Conservation (phyloP, 2,888 invertebrate genomes). For the Lymantria dispar region DNA sequence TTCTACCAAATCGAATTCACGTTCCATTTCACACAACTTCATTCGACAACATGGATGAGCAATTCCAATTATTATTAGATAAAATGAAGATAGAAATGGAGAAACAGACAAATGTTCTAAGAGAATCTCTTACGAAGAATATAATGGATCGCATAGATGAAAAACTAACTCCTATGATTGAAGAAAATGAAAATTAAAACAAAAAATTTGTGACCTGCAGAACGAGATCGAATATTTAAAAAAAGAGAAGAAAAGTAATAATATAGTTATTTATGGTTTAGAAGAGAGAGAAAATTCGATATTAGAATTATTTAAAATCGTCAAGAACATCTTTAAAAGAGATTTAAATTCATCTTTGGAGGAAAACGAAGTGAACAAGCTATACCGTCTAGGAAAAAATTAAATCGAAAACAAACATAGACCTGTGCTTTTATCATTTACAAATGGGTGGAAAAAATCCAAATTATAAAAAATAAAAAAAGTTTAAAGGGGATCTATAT, state of each 20-base stretch:
- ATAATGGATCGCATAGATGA: conserved; percentile 10
- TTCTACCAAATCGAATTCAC: conserved; percentile 2
- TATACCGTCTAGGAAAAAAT: conserved; percentile 12
- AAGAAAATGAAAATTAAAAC: conserved; percentile 12
- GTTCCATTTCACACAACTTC: conserved; percentile 2
- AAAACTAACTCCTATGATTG: conserved; percentile 11
- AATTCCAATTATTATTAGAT: conserved; percentile 12
- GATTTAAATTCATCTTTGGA: neutral
- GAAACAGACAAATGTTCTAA: conserved; percentile 10
- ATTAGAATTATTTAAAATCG: conserved; percentile 8
- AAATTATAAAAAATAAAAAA: conserved; percentile 7
- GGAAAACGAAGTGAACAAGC: conserved; percentile 20
- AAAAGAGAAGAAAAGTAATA: conserved; percentile 4
- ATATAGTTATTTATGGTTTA: conserved; percentile 9
- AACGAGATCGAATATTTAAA: neutral
- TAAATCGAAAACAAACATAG: conserved; percentile 6
- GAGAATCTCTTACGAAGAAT: conserved; percentile 8
- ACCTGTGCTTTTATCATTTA: conserved; percentile 5
- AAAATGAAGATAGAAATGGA: conserved; percentile 10
- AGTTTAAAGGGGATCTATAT: conserved; percentile 2
- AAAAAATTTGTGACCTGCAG: conserved; percentile 1
- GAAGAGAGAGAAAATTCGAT: conserved; percentile 2
- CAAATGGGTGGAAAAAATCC: conserved; percentile 7
- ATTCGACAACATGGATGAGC: conserved; percentile 7
- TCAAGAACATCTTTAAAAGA: conserved; percentile 28